Conservation (phyloP, 2,888 invertebrate species). For the Chloroclystis v-ata region DNA sequence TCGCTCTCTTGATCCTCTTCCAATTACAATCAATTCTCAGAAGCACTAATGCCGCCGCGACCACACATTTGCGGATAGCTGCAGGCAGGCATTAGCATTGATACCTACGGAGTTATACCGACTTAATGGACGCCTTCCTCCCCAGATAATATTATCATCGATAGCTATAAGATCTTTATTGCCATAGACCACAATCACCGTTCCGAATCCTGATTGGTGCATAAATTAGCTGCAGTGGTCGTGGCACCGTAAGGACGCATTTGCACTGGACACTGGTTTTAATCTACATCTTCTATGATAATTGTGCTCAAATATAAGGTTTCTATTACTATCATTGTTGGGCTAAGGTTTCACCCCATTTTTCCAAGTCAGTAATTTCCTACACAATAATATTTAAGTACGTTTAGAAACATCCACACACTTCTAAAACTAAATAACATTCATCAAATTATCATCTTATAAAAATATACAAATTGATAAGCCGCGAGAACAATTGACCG, state of each 20-base stretch:
- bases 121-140: conserved; percentile 24
- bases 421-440: no score
- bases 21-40: no score
- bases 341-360: no score
- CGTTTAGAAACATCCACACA: no score
- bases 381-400: no score
- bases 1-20: neutral
- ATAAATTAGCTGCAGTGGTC: conserved; percentile 31
- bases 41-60: neutral
- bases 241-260: conserved; percentile 34
- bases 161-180: conserved; percentile 25
- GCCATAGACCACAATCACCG: conserved; percentile 31
- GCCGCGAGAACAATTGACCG: no score
- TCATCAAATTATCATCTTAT: no score
- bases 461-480: no score
- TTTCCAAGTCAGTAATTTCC: no score
- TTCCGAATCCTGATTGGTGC: conserved; percentile 31
- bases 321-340: no score
- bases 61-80: neutral
- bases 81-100: neutral
- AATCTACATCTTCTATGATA: no score
- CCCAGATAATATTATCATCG: conserved; percentile 29
- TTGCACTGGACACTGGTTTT: conserved; percentile 7
- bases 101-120: conserved; percentile 6
- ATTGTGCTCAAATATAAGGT: no score